Conservation (phyloP, 2,113 vertebrate genomes). For the Trachemys scripta region DNA sequence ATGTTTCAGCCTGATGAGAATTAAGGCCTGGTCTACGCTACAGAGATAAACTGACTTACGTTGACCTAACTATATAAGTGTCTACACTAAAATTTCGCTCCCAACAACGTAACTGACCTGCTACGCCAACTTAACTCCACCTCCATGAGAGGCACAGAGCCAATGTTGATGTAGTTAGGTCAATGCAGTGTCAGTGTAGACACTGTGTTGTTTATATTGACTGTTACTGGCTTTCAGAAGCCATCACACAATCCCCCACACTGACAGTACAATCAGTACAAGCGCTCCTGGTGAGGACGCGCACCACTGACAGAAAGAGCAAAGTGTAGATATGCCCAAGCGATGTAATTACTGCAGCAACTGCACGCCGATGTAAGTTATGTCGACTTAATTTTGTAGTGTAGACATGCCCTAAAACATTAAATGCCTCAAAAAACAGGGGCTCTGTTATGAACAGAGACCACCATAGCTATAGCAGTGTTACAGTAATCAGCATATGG, state of each 20-base stretch:
- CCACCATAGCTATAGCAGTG: neutral
- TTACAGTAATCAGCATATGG: fast-evolving
- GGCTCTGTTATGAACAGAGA: neutral
- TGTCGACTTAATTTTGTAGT: neutral
- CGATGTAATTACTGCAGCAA: neutral
- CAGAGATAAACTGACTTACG: neutral
- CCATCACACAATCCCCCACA: neutral
- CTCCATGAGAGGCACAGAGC: neutral
- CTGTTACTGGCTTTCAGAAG: neutral
- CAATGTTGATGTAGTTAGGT: neutral
- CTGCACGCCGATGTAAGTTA: neutral
- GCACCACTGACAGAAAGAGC: neutral
- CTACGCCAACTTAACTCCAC: neutral
- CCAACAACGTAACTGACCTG: neutral
- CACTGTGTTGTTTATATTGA: neutral
- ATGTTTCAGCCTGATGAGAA: neutral
- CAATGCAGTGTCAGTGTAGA: neutral
- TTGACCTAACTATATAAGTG: neutral
- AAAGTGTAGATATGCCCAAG: neutral
- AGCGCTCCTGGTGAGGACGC: neutral
- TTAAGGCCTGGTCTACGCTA: neutral
- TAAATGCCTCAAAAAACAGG: neutral
- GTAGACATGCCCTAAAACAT: neutral
- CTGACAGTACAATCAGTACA: neutral
- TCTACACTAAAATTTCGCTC: neutral